Base-by-base conservation (phyloP, 2,888 invertebrate genomes). In the Polymixis flavicincta region DNA sequence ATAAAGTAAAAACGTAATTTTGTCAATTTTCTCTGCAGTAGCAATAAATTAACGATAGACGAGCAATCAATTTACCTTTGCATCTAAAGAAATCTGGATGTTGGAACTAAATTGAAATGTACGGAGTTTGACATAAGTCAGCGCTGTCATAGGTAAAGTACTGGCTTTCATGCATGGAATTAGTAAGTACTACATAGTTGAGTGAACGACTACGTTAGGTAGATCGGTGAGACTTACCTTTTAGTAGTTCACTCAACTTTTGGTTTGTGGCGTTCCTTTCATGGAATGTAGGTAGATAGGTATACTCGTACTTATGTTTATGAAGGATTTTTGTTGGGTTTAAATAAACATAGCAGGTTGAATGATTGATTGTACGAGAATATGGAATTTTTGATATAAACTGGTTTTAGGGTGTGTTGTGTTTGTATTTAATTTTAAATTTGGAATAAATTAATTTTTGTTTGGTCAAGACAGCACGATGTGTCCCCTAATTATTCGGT, bases 371-470 rank as follows among this genome's bases (percentile, higher is more conserved):
- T 77, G 52, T 52, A 42, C 42, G 42, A 42, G 11, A 1, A 22
- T 32, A 59, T 11, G 19, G 11, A 50, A 76, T 70, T 78, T 82
- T 55, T n/a, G 17, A 76, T 76, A 61, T 65, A 60, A 64, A 75
- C 64, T 60, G 64, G 17, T 54, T 65, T 70, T 14, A 65, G 48
- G 6, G 28, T 25, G 0, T 48, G 14, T 60, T 71, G n/a, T 57
- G 37, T 61, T 70, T 63, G 17, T 14, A 42, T 61, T 45, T 25
- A 25, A 74, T 75, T 76, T 76, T 17, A 64, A 74, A 64, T 55
- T 64, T 1, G 1, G 7, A 0, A 14, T 63, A 14, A n/a, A 74
- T 74, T 60, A 14, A 8, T 14, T 48, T 52, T 45, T 5, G 75
- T 61, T 61, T 75, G 45, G 19, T 45, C 22, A 71, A 45, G n/a